Percentiles rank a stretch among this genome's conserved stretches.
phyloP scores from a whole-genome alignment of 2,888 invertebrate species.

The Idaea biselata region DNA sequence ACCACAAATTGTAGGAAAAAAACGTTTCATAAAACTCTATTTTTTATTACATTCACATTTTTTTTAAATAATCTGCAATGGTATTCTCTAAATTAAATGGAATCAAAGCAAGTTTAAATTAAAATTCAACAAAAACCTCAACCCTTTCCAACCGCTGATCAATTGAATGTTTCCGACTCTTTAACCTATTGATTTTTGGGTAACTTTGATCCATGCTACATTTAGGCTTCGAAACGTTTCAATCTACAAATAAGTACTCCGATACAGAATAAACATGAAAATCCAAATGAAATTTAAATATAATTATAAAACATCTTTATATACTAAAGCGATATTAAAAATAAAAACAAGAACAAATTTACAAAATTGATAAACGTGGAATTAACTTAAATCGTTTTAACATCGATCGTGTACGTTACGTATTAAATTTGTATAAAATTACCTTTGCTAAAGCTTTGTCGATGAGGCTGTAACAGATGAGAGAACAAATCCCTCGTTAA shows the following conservation, averaged over 20 bases:
- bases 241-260: background rate
- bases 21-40: slow-evolving; percentile 13
- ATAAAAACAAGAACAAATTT: background rate
- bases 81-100: slow-evolving; percentile 31
- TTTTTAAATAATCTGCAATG: slow-evolving; percentile 21
- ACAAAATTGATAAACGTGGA: background rate
- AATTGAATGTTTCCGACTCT: slow-evolving; percentile 63
- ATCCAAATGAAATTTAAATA: background rate
- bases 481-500: slow-evolving; percentile 68
- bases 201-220: slow-evolving; percentile 56
- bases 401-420: background rate
- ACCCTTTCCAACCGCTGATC: slow-evolving; percentile 60
- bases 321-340: background rate
- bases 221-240: background rate
- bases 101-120: slow-evolving; percentile 63
- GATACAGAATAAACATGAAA: background rate
- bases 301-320: background rate
- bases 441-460: slow-evolving; percentile 36
- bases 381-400: background rate
- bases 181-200: slow-evolving; percentile 60
- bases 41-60: slow-evolving; percentile 7
- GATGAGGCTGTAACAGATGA: slow-evolving; percentile 58
- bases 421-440: slow-evolving; percentile 31
- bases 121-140: slow-evolving; percentile 65
- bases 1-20: slow-evolving; percentile 48